Conservation (phyloP, 37 sponge, comb jelly and placozoan species). For the Aplysina aerophoba region DNA sequence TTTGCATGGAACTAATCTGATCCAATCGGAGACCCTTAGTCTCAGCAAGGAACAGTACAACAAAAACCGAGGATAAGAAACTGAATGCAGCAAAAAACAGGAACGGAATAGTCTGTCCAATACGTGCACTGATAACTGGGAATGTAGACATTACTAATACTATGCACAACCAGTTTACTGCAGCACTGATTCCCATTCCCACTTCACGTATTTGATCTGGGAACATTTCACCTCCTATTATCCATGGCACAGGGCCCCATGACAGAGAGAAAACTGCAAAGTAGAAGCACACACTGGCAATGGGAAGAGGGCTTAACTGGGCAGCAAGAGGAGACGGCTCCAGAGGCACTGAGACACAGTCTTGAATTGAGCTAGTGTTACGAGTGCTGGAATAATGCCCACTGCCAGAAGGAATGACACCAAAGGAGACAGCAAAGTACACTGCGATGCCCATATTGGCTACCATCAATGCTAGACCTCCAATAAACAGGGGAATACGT, state of each 20-base stretch:
- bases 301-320: constrained; percentile 31
- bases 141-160: constrained; percentile 19
- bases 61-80: constrained; percentile 41
- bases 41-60: constrained; percentile 64
- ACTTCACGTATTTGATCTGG: constrained; percentile 40
- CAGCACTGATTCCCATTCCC: constrained; percentile 30
- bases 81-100: constrained; percentile 26
- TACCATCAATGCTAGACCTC: constrained; percentile 48
- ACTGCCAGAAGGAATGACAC: background rate
- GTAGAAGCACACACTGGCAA: constrained; percentile 35
- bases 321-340: background rate
- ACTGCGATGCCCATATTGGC: constrained; percentile 48
- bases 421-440: constrained; percentile 30
- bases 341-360: too few species aligned
- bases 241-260: constrained; percentile 70
- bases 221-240: constrained; percentile 50
- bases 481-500: constrained; percentile 48
- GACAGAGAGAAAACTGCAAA: constrained; percentile 48
- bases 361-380: too few species aligned
- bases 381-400: too few species aligned
- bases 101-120: constrained; percentile 35
- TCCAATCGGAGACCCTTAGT: constrained; percentile 59
- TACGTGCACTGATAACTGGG: background rate
- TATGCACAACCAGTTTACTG: constrained; percentile 9
- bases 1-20: constrained; percentile 36